phyloP scores from a whole-genome alignment of 2,888 invertebrate species.

The Ophraella communa region DNA sequence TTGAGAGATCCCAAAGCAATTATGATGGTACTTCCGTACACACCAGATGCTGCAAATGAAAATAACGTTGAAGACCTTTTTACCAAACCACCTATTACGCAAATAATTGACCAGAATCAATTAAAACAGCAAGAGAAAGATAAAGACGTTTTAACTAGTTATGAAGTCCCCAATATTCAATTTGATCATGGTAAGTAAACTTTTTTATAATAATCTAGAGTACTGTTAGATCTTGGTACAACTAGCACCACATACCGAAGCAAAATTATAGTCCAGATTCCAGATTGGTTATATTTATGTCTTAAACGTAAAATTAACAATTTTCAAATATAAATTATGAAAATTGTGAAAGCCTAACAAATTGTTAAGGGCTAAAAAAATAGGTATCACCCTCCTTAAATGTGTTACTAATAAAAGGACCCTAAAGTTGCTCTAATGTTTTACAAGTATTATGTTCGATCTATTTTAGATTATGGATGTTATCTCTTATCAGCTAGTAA shows the following conservation, averaged over 20 bases:
- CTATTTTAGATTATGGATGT: too few relatives aligned
- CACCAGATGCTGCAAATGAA: constrained; percentile 62
- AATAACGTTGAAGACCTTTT: constrained; percentile 67
- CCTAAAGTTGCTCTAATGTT: too few relatives aligned
- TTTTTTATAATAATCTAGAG: not conserved
- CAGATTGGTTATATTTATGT: too few relatives aligned
- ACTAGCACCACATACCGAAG: not conserved
- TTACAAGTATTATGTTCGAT: too few relatives aligned
- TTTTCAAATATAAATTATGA: too few relatives aligned
- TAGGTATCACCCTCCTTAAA: too few relatives aligned
- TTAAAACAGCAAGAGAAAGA: not conserved
- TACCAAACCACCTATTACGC: constrained; percentile 70
- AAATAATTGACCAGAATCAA: constrained; percentile 58
- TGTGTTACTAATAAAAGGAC: too few relatives aligned
- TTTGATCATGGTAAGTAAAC: not conserved
- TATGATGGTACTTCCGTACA: constrained; percentile 74
- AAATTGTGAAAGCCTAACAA: too few relatives aligned
- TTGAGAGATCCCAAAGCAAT: constrained; percentile 62
- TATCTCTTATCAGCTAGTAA: too few relatives aligned
- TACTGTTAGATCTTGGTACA: not conserved
- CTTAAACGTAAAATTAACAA: too few relatives aligned
- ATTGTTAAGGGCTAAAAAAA: too few relatives aligned
- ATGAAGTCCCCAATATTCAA: not conserved
- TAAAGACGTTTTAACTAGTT: not conserved
- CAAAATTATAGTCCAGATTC: too few relatives aligned